Evolutionary conservation across 2,888 invertebrate species (phyloP).

Genomic region (Erynnis tages): DNA sequence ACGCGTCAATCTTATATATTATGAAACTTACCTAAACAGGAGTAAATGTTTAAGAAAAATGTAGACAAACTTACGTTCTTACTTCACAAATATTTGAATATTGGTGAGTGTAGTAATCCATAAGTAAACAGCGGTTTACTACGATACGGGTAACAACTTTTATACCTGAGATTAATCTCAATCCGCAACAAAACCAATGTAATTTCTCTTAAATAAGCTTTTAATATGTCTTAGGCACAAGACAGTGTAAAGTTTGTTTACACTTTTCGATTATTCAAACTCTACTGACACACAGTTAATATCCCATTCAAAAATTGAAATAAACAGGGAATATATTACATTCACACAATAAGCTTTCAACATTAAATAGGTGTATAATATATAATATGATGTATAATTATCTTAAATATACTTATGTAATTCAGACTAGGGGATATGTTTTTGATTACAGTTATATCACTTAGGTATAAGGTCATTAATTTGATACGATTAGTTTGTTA

Average conservation of each 20-base stretch:
- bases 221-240: too few relatives aligned
- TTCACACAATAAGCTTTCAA: constrained; percentile 43
- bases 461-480: constrained; percentile 36
- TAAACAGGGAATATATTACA: constrained; percentile 24
- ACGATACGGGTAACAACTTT: too few relatives aligned
- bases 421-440: constrained; percentile 77
- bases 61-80: constrained; percentile 23
- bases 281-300: too few relatives aligned
- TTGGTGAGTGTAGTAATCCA: too few relatives aligned
- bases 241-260: too few relatives aligned
- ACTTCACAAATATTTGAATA: too few relatives aligned
- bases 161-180: too few relatives aligned
- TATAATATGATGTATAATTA: constrained; percentile 39
- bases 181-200: too few relatives aligned
- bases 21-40: neutral
- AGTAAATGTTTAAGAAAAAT: constrained; percentile 10
- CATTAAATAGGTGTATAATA: constrained; percentile 38
- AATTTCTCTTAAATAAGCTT: too few relatives aligned
- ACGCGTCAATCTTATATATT: constrained; percentile 45
- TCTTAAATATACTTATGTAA: constrained; percentile 48
- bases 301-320: too few relatives aligned
- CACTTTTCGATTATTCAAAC: neutral
- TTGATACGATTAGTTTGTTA: neutral
- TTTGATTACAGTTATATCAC: constrained; percentile 72
- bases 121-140: too few relatives aligned